Evolutionary conservation across 2,797 vertebrate species (phyloP).

Genomic region (Hydrocynus forskahlii): DNA sequence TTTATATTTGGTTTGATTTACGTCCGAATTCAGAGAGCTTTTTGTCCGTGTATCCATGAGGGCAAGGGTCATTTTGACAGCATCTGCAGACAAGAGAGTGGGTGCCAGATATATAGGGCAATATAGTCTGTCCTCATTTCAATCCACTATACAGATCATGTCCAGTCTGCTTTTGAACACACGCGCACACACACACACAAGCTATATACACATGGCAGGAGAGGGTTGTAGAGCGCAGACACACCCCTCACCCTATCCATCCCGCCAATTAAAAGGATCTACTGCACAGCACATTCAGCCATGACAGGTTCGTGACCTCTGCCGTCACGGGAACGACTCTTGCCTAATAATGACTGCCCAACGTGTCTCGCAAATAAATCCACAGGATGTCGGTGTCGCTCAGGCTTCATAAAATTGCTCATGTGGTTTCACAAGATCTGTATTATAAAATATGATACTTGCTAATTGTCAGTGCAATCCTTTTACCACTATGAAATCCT

Average conservation of each 20-base stretch:
- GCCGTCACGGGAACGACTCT: slow-evolving; percentile 48
- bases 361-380: slow-evolving; percentile 57
- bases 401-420: slow-evolving; percentile 35
- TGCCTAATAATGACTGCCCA: slow-evolving; percentile 54
- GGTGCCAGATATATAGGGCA: slow-evolving; percentile 10
- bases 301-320: slow-evolving; percentile 52
- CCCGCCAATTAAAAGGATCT: slow-evolving; percentile 59
- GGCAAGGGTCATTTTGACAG: neutral
- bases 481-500: neutral
- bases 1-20: slow-evolving; percentile 1
- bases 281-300: slow-evolving; percentile 50
- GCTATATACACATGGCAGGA: slow-evolving; percentile 34
- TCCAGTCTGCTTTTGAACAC: neutral
- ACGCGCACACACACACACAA: slow-evolving; percentile 7
- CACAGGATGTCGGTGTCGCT: slow-evolving; percentile 41
- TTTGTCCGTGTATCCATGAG: neutral
- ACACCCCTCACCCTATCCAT: slow-evolving; percentile 54
- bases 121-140: slow-evolving; percentile 32
- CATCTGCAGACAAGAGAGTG: slow-evolving; percentile 1
- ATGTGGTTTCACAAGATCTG: neutral
- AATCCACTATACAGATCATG: slow-evolving; percentile 32
- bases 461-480: neutral
- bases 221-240: slow-evolving; percentile 44
- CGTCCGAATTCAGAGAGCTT: slow-evolving; percentile 17
- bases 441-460: neutral